Evolutionary conservation across 2,797 vertebrate species (phyloP), one percentile per base, ranked within the genome.

Genomic region (Phoebastria nigripes): DNA sequence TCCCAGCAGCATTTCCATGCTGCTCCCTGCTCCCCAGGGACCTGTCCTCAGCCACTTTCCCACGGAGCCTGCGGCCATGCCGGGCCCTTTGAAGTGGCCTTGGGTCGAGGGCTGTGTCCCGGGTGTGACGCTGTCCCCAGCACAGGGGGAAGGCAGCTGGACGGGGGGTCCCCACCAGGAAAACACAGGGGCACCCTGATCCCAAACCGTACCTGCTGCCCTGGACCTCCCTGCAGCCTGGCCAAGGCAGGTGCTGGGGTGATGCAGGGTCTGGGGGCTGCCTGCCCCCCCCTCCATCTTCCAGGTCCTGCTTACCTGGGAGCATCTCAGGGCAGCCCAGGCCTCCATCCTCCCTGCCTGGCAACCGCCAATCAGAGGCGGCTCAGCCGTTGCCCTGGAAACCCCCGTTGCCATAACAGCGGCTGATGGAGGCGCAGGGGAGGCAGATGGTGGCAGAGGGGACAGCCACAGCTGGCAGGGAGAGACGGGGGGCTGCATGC

Each of bases 351-450:
- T 84, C 70, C 83, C 93, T 70, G 83, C 92, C 71, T 82, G 79
- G 91, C 90, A 93, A 87, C n/a, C 1, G 0, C 96, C 90, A 94
- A 91, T 94, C 90, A 55, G 62, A 66, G 78, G 73, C 2, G 0
- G 78, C 78, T 76, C 58, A 35, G 72, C 54, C 0, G 88, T 96
- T 85, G 77, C 78, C 94, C 81, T 92, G 91, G 96, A 86, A 97
- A 96, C 94, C 13, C 58, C 24, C 1, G 74, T 96, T 97, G 73
- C 96, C 86, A 93, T 96, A 96, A 95, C 94, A 94, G 95, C 96
- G 1, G 52, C 70, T 49, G 85, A 94, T 87, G 73, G 94, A 90
- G 82, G 74, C 35, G 2, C 54, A 29, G 73, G 85, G 54, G 82
- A 96, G 89, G 83, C 94, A 96, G 93, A 96, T 94, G 92, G 94